Percentiles rank a stretch among this genome's conserved stretches.
Evolutionary conservation across 2,113 vertebrate genomes (phyloP).

Genomic region (Alectura lathami): DNA sequence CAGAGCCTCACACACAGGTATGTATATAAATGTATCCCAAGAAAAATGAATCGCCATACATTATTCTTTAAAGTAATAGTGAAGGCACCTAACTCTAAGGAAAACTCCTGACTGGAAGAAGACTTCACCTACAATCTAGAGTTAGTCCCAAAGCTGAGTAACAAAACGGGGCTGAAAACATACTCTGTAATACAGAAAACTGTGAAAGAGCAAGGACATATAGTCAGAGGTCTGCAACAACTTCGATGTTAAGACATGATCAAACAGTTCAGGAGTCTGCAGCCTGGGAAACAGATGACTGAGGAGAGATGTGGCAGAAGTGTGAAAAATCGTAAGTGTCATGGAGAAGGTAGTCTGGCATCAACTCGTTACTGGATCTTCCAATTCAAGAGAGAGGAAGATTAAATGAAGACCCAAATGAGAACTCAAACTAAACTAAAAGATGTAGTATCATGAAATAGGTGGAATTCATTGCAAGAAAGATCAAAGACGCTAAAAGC

Average conservation of each 20-base stretch:
- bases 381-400: neutral
- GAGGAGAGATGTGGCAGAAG: neutral
- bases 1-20: neutral
- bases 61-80: neutral
- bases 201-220: neutral
- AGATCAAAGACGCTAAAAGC: neutral
- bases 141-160: neutral
- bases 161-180: neutral
- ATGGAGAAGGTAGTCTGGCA: neutral
- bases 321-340: neutral
- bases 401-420: neutral
- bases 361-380: neutral
- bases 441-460: neutral
- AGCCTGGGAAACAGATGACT: neutral
- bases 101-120: neutral
- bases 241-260: neutral
- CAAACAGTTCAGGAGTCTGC: neutral
- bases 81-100: neutral
- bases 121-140: neutral
- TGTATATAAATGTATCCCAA: neutral
- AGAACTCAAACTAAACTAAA: neutral
- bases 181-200: neutral
- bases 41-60: neutral
- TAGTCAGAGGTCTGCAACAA: neutral
- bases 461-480: neutral